phyloP scores from a whole-genome alignment of 2,113 vertebrate genomes.

The Galbula dea region DNA sequence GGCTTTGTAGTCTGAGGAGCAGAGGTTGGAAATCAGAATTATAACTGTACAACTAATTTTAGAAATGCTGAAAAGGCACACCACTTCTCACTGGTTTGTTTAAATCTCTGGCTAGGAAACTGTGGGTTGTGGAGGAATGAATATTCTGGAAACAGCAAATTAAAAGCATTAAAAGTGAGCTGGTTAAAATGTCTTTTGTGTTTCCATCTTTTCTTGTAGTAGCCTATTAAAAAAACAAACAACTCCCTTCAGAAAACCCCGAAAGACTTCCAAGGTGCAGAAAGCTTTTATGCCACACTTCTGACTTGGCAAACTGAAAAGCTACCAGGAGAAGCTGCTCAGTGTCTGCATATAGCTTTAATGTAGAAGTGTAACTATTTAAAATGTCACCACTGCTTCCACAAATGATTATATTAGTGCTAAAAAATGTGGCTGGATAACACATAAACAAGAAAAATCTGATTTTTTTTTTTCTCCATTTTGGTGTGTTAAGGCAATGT shows the following conservation, averaged over 20 bases:
- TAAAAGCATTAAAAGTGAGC: not conserved
- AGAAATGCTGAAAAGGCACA: not conserved
- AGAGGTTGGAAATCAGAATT: conserved; percentile 18
- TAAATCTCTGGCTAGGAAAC: conserved; percentile 22
- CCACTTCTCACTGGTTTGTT: not conserved
- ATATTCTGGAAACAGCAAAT: not conserved
- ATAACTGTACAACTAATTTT: not conserved
- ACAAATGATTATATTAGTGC: not conserved
- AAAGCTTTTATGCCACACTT: not conserved
- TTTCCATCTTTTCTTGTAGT: not conserved
- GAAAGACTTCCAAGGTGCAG: not conserved
- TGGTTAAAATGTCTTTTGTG: not conserved
- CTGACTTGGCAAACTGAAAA: not conserved
- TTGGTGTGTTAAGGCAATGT: not conserved
- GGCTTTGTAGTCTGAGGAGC: not conserved
- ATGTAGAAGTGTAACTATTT: not conserved
- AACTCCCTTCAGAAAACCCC: not conserved
- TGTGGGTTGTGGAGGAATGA: not conserved
- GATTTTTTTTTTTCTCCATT: too few species aligned
- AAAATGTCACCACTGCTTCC: not conserved
- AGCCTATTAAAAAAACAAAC: not conserved
- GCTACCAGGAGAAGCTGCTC: not conserved
- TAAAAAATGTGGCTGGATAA: not conserved
- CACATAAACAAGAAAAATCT: not conserved
- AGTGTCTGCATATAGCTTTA: accelerated